A percentile compares a stretch with the other conserved stretches of the same genome.
These are phyloP conservation scores for Nilaparvata lugens DNA, from an alignment of 1,140 invertebrate genomes.

Conservation along the genomic window DNA sequence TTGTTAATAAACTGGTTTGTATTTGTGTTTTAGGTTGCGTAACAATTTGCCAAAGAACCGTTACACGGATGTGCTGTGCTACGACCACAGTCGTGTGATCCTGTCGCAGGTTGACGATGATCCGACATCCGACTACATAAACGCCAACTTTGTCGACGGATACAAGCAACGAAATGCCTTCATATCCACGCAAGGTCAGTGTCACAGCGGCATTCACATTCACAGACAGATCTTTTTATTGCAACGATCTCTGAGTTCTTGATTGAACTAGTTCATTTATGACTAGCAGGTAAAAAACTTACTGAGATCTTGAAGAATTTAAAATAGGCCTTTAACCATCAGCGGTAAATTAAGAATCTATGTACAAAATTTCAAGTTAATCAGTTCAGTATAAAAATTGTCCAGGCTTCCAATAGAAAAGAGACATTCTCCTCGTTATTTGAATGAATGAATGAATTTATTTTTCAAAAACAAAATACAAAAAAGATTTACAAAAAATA, in stretches of 20 bases:
- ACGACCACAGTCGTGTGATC: slow-evolving; percentile 86
- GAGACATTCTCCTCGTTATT: no score
- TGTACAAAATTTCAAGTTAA: no score
- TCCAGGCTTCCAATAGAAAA: no score
- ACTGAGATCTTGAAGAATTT: no score
- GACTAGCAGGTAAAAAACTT: background rate
- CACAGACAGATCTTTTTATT: no score
- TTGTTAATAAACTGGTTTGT: slow-evolving; percentile 10
- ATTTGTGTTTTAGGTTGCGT: slow-evolving; percentile 56
- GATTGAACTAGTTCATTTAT: background rate
- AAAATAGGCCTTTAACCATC: no score
- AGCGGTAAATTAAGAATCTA: no score
- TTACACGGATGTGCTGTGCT: slow-evolving; percentile 93
- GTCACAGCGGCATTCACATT: background rate
- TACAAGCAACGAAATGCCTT: slow-evolving; percentile 97
- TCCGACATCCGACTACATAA: slow-evolving; percentile 83
- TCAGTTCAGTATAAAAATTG: background rate
- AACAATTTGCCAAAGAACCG: slow-evolving; percentile 86
- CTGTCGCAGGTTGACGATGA: slow-evolving; percentile 66
- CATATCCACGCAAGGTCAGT: slow-evolving; percentile 88
- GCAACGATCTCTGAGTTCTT: background rate
- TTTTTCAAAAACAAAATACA: no score
- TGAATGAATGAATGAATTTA: no score
- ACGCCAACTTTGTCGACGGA: slow-evolving; percentile 96
- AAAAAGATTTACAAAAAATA: no score